phyloP scores from a whole-genome alignment of 2,797 vertebrate genomes.

The Peromyscus melanophrys region DNA sequence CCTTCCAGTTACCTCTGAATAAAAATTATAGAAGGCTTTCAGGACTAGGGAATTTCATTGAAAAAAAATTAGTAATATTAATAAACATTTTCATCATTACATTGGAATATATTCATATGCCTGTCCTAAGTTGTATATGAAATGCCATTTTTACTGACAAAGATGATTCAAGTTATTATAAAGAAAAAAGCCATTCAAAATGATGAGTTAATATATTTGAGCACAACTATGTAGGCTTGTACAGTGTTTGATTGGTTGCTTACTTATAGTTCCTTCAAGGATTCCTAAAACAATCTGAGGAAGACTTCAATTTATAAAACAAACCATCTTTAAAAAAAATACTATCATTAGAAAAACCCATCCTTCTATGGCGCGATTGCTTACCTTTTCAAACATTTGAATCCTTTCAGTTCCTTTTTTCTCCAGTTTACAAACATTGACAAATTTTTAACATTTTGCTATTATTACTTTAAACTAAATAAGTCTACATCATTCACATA shows the following conservation, averaged over 20 bases:
- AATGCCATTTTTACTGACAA: neutral
- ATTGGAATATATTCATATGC: conserved; percentile 17
- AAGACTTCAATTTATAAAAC: neutral
- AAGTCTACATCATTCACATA: neutral
- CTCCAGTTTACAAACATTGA: neutral
- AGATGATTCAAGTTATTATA: conserved; percentile 42
- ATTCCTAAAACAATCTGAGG: neutral
- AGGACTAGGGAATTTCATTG: conserved; percentile 25
- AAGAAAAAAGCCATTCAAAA: conserved; percentile 41
- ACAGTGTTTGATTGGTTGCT: neutral
- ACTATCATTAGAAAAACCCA: neutral
- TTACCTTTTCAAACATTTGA: neutral
- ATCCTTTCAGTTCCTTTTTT: neutral
- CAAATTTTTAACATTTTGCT: neutral
- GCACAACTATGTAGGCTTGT: neutral
- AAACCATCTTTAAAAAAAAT: neutral
- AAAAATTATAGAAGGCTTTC: conserved; percentile 69
- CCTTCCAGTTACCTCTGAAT: conserved; percentile 40
- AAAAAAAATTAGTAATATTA: conserved; percentile 66
- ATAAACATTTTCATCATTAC: conserved; percentile 6
- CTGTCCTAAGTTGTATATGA: conserved; percentile 48
- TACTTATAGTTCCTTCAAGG: neutral
- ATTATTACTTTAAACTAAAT: neutral
- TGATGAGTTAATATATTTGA: conserved; percentile 1
- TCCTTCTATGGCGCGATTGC: neutral